Base-by-base conservation (phyloP, 1,140 invertebrate genomes). In the Ceratoteleas bidentatus region DNA sequence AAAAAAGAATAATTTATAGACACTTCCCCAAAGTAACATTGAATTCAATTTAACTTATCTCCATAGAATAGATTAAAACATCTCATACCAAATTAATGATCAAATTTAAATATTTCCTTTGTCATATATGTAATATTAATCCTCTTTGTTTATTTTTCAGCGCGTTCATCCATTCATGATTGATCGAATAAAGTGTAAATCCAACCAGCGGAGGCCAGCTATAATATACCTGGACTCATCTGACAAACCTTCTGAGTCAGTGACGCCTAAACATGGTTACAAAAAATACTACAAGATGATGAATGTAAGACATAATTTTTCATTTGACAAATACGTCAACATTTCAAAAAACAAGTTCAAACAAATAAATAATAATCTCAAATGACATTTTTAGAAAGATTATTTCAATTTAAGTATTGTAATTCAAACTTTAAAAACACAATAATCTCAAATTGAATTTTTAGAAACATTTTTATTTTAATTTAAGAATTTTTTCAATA, bases 141-240 rank as follows among this genome's bases (percentile, higher is more conserved):
- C 10, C 0, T 66, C 50, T 73, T 62, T 82, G 85, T 88, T 38
- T 54, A 91, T 62, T 82, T 86, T 88, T 38, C 54, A 91, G 90
- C 87, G 90, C 62, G 87, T 91, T 15, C 90, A 92, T 84, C 90
- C 91, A 11, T 85, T 88, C 16, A 80, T 90, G 82, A 85, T 91
- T 33, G 89, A 91, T 2, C 89, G 87, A 84, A 91, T 92, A 60
- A 92, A 90, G 76, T 88, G 87, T 70, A 91, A 92, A 85, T 90
- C 91, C 4, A 90, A 90, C 86, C 90, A 91, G 69, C 87, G 91
- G 56, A 91, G 88, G 77, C 88, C 90, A 50, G 89, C 91, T 8
- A 87, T 89, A 68, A 87, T 91, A 38, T 92, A 90, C 14, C 85
- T 92, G 32, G 89, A 91, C 43, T 85, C 86, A 10, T 65, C 87